phyloP scores from a whole-genome alignment of 2,888 invertebrate species.

The Patella pellucida region DNA sequence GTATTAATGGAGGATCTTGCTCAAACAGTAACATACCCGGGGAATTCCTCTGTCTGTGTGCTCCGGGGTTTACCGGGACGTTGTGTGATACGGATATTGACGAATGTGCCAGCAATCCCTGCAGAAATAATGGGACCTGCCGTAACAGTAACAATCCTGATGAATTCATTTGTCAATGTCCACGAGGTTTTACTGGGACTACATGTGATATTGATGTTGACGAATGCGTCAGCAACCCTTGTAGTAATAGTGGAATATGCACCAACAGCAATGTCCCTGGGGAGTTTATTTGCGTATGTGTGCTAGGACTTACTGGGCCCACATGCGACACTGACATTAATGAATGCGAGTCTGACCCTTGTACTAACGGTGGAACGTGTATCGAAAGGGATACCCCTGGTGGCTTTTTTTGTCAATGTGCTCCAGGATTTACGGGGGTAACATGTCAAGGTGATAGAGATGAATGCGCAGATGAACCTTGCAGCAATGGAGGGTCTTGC shows the following conservation, averaged over 20 bases:
- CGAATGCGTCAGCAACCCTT: constrained; percentile 25
- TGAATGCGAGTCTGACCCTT: constrained; percentile 24
- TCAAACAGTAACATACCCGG: constrained; percentile 86
- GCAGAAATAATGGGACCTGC: constrained; percentile 18
- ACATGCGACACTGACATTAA: constrained; percentile 18
- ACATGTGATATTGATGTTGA: constrained; percentile 27
- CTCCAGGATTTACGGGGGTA: constrained; percentile 7
- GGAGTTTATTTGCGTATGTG: constrained; percentile 26
- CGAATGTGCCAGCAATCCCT: constrained; percentile 77
- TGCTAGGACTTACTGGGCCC: constrained; percentile 13
- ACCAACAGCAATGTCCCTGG: constrained; percentile 12
- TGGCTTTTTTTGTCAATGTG: background rate
- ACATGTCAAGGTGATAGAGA: constrained; percentile 20
- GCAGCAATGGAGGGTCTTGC: constrained; percentile 13
- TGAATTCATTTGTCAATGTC: constrained; percentile 12
- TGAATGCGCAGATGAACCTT: constrained; percentile 20
- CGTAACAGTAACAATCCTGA: constrained; percentile 74
- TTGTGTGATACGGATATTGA: constrained; percentile 80
- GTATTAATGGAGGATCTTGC: constrained; percentile 92
- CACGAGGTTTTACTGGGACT: constrained; percentile 23
- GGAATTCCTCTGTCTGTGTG: constrained; percentile 79
- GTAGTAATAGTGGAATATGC: constrained; percentile 29
- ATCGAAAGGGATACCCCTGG: background rate
- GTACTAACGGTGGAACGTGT: constrained; percentile 18
- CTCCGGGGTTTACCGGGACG: constrained; percentile 77